A percentile compares a stretch with the other conserved stretches of the same genome.
Conservation (phyloP, 2,888 invertebrate genomes). For the Plusia festucae region DNA sequence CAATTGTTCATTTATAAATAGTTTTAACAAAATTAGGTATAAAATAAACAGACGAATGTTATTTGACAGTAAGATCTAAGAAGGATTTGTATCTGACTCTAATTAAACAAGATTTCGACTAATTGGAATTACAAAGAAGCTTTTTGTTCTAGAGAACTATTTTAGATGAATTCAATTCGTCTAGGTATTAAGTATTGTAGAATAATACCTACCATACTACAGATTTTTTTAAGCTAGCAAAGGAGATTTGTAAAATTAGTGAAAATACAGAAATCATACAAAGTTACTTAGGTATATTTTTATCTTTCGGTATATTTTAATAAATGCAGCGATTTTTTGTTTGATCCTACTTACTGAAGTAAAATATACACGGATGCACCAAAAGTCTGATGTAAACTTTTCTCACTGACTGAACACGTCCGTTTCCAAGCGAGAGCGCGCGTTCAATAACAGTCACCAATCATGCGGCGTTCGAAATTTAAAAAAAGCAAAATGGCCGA, state of each 20-base stretch:
- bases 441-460: conserved; percentile 83
- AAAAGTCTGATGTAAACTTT: conserved; percentile 41
- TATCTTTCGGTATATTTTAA: no score
- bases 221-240: no score
- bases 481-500: conserved; percentile 83
- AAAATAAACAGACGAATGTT: conserved; percentile 46
- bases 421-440: conserved; percentile 67
- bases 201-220: no score
- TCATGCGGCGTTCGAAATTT: conserved; percentile 83
- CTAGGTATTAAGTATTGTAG: neutral
- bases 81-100: conserved; percentile 32
- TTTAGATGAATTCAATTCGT: conserved; percentile 13
- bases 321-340: no score
- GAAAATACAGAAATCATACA: no score
- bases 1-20: neutral
- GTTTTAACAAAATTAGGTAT: neutral
- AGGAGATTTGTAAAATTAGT: no score
- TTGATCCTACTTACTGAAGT: neutral
- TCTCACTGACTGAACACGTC: conserved; percentile 55
- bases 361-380: conserved; percentile 13
- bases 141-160: conserved; percentile 24
- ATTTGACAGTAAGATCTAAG: conserved; percentile 59
- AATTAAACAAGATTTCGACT: conserved; percentile 40
- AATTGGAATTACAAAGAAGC: conserved; percentile 46
- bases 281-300: no score